Conservation (phyloP, 2,113 vertebrate species). For the Neotragus pygmaeus region DNA sequence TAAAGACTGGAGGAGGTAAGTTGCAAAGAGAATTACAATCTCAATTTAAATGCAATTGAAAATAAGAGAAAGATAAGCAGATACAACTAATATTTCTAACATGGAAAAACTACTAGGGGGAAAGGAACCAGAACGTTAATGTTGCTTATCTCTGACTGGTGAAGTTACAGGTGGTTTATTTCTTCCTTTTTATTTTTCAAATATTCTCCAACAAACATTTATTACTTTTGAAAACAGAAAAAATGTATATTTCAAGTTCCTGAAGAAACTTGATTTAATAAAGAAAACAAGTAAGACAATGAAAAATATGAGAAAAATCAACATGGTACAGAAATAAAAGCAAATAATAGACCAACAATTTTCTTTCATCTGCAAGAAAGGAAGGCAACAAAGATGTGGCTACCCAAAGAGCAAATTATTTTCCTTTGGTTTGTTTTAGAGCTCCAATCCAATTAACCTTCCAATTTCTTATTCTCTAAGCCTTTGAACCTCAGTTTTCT, state of each 20-base stretch:
- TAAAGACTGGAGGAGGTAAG: background rate
- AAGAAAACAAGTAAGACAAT: conserved; percentile 21
- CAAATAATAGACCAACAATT: conserved; percentile 24
- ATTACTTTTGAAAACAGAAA: conserved; percentile 23
- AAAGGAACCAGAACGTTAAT: conserved; percentile 26
- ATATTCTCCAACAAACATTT: conserved; percentile 11
- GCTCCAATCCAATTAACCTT: background rate
- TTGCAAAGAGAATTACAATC: conserved; percentile 11
- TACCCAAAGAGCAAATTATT: background rate
- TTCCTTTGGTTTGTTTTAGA: background rate
- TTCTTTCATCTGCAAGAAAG: background rate
- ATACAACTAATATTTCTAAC: conserved; percentile 56
- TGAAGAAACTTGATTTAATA: conserved; percentile 17
- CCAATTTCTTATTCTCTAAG: background rate
- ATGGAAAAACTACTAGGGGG: background rate
- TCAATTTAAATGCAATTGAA: conserved; percentile 48
- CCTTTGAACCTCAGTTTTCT: background rate
- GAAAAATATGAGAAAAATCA: conserved; percentile 12
- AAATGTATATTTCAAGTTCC: background rate
- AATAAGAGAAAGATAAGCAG: conserved; percentile 47
- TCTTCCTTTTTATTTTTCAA: conserved; percentile 46
- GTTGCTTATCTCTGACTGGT: conserved; percentile 47
- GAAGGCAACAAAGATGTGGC: background rate
- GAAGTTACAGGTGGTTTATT: conserved; percentile 30
- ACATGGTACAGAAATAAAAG: background rate